A percentile compares a stretch with the other conserved stretches of the same genome.
Evolutionary conservation across 2,113 vertebrate species (phyloP).

Genomic region (Circaetus gallicus): DNA sequence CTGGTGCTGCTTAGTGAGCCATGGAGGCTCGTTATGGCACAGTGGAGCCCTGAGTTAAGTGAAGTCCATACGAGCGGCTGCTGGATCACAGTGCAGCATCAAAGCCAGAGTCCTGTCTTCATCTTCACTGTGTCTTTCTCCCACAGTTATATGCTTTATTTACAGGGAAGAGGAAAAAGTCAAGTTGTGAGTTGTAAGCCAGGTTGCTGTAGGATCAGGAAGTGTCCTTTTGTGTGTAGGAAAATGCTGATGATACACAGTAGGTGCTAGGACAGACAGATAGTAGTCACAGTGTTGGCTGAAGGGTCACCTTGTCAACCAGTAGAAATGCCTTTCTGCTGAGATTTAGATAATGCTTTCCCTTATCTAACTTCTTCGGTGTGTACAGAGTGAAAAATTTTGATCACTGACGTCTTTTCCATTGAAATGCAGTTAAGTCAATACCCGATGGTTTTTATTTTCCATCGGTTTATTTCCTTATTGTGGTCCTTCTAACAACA

Average conservation of each 20-base stretch:
- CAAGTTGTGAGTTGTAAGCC: not conserved
- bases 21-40: fast-evolving
- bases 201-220: not conserved
- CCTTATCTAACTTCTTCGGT: not conserved
- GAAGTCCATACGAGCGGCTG: not conserved
- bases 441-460: not conserved
- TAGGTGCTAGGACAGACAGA: not conserved
- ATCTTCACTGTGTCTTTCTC: not conserved
- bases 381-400: not conserved
- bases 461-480: not conserved
- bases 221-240: not conserved
- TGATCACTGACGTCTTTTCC: not conserved
- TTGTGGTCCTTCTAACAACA: not conserved
- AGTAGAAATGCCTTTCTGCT: not conserved
- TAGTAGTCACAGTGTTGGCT: not conserved
- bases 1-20: not conserved
- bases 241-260: not conserved
- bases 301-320: not conserved
- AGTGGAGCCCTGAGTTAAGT: not conserved
- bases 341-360: not conserved
- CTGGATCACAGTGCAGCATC: not conserved
- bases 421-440: not conserved
- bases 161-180: not conserved
- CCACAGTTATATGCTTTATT: not conserved
- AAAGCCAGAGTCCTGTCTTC: not conserved